Evolutionary conservation across 2,797 vertebrate genomes (phyloP).

Genomic region (Anguilla marmorata): DNA sequence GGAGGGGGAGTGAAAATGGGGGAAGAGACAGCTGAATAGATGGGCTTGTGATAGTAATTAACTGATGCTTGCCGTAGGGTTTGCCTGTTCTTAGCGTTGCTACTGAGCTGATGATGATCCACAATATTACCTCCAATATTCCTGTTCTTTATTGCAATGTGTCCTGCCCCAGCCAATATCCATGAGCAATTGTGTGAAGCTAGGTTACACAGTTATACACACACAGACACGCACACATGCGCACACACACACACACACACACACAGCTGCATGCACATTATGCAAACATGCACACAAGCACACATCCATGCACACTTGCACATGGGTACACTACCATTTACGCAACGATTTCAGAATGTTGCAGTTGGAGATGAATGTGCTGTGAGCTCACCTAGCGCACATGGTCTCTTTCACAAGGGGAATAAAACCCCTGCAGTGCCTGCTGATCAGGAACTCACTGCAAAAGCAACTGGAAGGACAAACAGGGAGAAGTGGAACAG

Average conservation of each 20-base stretch:
- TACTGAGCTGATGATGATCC: background rate
- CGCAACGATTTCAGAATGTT: background rate
- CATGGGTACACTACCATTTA: background rate
- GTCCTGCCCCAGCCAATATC: background rate
- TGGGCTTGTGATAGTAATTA: background rate
- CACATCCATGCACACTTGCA: background rate
- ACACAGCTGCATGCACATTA: background rate
- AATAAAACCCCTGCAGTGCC: conserved; percentile 15
- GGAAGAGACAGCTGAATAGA: background rate
- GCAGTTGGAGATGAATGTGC: background rate
- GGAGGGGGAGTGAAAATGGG: background rate
- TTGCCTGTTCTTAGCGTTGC: background rate
- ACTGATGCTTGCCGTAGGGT: conserved; percentile 16
- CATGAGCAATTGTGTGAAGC: background rate
- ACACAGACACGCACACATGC: background rate
- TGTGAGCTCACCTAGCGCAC: background rate
- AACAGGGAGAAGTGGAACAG: background rate
- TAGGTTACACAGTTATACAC: background rate
- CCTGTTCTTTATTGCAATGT: background rate
- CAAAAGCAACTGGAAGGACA: conserved; percentile 8
- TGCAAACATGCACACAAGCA: background rate
- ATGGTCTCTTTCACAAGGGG: conserved; percentile 16
- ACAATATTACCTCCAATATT: conserved; percentile 7
- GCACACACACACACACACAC: background rate
- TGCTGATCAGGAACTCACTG: conserved; percentile 27